Evolutionary conservation across 2,113 vertebrate species (phyloP), one percentile per base, ranked within the genome.

Genomic region (Rutilus rutilus): DNA sequence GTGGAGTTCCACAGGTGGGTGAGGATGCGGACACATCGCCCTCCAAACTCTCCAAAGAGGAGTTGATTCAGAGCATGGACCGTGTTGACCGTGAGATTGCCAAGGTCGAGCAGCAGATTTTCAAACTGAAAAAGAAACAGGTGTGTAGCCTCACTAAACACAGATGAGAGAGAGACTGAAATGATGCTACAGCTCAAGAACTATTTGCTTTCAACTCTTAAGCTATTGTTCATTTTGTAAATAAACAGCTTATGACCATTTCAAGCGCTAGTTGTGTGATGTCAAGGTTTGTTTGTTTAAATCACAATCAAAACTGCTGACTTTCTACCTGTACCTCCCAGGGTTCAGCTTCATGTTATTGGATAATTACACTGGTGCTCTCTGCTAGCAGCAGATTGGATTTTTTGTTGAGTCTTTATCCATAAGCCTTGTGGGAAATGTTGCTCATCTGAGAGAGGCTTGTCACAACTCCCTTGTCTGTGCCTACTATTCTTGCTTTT

Each of bases 21-120:
- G 97, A 99, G 42, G 98, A 99, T 39, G 97, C 97, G 92, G 98
- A 99, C 85, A 93, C 95, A 15, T 99, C 98, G 42, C 98, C 98
- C 65, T 99, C 98, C 89, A 99, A 99, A 89, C 96, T 99, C 54
- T 99, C 98, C 64, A 99, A 99, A 90, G 98, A 99, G 90, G 98
- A 99, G 93, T 89, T 99, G 89, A 99, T 99, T 89, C 98, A 99
- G 94, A 99, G 98, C 90, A 99, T 99, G 98, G 98, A 99, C 90
- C 97, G 98, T 0, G 98, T 99, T 2, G 98, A 99, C 92, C 91
- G 98, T 2, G 98, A 99, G 90, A 99, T 99, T 67, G 98, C 98
- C 0, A 99, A 99, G 94, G 98, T 99, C 83, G 98, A 99, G 87
- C 98, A 99, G 90, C 97, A 99, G 93, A 99, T 99, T 92, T 96